phyloP scores from a whole-genome alignment of 2,888 invertebrate species.

The Ornithoptera alexandrae region DNA sequence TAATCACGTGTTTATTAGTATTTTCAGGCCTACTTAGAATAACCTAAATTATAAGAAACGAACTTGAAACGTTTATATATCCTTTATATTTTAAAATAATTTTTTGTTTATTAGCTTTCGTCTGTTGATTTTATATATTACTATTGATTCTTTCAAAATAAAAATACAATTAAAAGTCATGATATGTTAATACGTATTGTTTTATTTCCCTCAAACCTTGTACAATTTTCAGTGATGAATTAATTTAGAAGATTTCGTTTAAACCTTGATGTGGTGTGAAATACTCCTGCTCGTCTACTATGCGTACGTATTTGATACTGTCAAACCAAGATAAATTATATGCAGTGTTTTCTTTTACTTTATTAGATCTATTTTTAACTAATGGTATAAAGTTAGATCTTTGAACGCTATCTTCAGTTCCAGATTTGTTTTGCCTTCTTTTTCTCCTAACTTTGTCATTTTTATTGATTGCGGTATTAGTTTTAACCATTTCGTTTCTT shows the following conservation, averaged over 20 bases:
- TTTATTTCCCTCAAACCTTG: neutral
- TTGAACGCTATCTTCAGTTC: neutral
- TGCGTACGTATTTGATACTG: slow-evolving; percentile 20
- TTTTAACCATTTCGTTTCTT: neutral
- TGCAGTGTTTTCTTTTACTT: neutral
- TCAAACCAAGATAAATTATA: slow-evolving; percentile 24
- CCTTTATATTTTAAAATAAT: neutral
- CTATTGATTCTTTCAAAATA: neutral
- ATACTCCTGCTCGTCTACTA: slow-evolving; percentile 20
- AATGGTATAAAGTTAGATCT: too few relatives aligned
- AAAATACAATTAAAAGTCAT: neutral
- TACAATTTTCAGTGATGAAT: neutral
- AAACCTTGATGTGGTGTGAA: neutral
- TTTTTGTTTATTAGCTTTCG: neutral
- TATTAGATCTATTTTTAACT: slow-evolving; percentile 2
- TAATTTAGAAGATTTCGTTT: neutral
- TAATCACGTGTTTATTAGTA: neutral
- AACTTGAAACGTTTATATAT: neutral
- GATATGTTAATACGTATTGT: neutral
- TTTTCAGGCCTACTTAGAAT: neutral
- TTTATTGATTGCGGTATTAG: neutral
- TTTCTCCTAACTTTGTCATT: neutral
- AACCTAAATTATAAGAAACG: neutral
- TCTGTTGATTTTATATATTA: neutral
- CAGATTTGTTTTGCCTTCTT: slow-evolving; percentile 2